Evolutionary conservation across 2,888 invertebrate species (phyloP).

Genomic region (Scrobipalpa atriplicella): DNA sequence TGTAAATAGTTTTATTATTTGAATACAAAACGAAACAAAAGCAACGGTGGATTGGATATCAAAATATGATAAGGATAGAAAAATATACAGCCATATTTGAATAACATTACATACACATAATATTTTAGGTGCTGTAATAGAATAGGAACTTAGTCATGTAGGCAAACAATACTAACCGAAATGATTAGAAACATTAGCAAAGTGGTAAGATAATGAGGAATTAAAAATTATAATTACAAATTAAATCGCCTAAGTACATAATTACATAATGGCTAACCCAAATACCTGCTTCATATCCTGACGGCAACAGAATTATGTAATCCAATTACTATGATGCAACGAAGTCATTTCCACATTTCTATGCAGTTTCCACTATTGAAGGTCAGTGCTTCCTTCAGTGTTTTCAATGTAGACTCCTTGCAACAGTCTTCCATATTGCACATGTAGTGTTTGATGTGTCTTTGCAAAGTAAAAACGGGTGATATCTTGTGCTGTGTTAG

Average conservation of each 20-base stretch:
- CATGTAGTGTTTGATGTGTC: background rate
- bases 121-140: too few species aligned
- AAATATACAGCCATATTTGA: too few species aligned
- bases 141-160: too few species aligned
- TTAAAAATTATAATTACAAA: too few species aligned
- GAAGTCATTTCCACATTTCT: background rate
- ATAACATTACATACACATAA: too few species aligned
- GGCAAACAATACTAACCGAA: too few species aligned
- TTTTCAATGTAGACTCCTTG: background rate
- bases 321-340: conserved; percentile 2
- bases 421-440: background rate
- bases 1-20: too few species aligned
- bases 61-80: too few species aligned
- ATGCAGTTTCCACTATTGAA: conserved; percentile 5
- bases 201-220: too few species aligned
- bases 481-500: background rate
- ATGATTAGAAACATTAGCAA: too few species aligned
- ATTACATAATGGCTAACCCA: background rate
- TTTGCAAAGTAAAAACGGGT: background rate
- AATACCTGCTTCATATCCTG: conserved; percentile 5
- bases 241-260: background rate
- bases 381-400: background rate
- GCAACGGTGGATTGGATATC: too few species aligned
- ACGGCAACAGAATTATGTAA: conserved; percentile 12
- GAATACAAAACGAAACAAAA: too few species aligned